phyloP scores from a whole-genome alignment of 1,140 invertebrate genomes.

The Apolygus lucorum region DNA sequence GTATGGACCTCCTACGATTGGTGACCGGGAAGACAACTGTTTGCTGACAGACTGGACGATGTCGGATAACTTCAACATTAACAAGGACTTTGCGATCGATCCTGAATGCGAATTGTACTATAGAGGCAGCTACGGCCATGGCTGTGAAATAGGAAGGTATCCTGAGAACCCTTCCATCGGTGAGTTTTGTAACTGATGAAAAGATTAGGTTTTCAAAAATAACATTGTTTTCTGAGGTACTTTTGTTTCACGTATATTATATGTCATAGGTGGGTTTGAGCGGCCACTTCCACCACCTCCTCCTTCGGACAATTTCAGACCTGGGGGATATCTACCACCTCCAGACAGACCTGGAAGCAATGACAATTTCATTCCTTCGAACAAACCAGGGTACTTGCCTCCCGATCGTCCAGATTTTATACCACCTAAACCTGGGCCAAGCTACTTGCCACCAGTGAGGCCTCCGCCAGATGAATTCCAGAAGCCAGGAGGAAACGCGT shows the following conservation, averaged over 20 bases:
- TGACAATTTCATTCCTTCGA: background rate
- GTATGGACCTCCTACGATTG: constrained; percentile 52
- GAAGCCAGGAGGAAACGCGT: background rate
- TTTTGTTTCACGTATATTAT: too few relatives aligned
- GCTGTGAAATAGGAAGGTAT: constrained; percentile 55
- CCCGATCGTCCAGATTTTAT: background rate
- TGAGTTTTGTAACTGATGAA: constrained; percentile 1
- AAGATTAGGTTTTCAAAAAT: too few relatives aligned
- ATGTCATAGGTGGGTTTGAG: background rate
- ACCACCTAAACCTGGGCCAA: background rate
- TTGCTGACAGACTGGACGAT: constrained; percentile 60
- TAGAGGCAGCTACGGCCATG: constrained; percentile 64
- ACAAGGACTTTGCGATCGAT: constrained; percentile 48
- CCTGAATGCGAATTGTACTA: constrained; percentile 62
- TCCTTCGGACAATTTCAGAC: background rate
- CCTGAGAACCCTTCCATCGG: constrained; percentile 1
- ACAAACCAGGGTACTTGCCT: constrained; percentile 3
- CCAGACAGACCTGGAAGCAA: background rate
- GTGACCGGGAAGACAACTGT: constrained; percentile 56
- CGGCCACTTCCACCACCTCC: background rate
- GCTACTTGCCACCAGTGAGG: background rate
- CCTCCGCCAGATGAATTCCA: background rate
- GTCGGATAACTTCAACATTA: constrained; percentile 48
- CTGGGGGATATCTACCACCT: constrained; percentile 1
- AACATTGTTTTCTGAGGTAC: too few relatives aligned